Base-by-base conservation (phyloP, 53 echinoderm and acorn worm species). In the Antedon mediterranea region DNA sequence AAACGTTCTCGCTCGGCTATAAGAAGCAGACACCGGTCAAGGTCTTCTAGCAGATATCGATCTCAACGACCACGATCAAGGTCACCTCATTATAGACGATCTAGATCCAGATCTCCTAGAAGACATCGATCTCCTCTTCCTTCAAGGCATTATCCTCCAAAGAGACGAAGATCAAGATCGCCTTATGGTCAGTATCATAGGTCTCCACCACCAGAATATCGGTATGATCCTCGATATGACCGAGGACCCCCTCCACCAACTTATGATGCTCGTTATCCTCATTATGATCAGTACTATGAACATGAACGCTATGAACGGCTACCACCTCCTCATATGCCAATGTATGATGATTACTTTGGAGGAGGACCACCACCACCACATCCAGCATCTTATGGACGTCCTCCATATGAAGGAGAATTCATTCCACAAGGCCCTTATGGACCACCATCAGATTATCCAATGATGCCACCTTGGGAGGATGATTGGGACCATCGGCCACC, bases 61-160 rank as follows among this genome's bases (percentile, higher is more conserved):
- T 84, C 80, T 31, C 78, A 78, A 0, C 43, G 71, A 42, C 71
- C 29, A 71, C 29, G 44, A 32, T 34, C 74, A 32, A 83, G 83
- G 30, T 71, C 32, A 30, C 76, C 82, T 15, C 73, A 84, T 34
- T 30, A 28, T 0, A 75, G 87, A 44, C 13, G 76, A 31, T 79
- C 80, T 0, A 85, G 91, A 79, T 85, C 80, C 23, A 87, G 77
- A 31, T 72, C 34, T 28, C 81, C 76, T 57, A 78, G 90, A 28
- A 85, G 87, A 42, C 82, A 75, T 7, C 75, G 82, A 11, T 85
- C 94, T 6, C 81, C 84, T n/a, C 88, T 91, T 13, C 89, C 89
- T 13, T 86, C 73, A 29, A 83, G 83, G 72, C 90, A 86, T 42
- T 92, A 74, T 34, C 82, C 80, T 31, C 84, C 79, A 32, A 41